Conservation (phyloP, 2,113 vertebrate species). For the Micronycteris hirsuta region DNA sequence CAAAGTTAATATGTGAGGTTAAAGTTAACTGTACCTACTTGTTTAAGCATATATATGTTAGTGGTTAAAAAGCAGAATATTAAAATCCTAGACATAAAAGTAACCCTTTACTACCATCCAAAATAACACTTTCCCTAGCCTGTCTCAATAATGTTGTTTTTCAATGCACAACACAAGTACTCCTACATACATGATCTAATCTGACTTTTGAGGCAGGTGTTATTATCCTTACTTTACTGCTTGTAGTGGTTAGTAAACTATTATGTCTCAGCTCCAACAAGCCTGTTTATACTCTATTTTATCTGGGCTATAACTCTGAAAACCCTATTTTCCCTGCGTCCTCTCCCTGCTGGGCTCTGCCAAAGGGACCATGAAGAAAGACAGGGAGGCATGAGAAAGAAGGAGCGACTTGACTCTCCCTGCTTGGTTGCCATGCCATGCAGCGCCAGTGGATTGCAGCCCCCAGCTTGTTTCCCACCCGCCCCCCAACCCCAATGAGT, state of each 20-base stretch:
- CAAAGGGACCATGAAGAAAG: background rate
- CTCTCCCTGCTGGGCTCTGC: background rate
- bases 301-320: background rate
- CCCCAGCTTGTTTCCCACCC: background rate
- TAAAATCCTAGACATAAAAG: background rate
- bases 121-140: background rate
- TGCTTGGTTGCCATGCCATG: background rate
- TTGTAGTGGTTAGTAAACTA: background rate
- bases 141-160: background rate
- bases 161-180: background rate
- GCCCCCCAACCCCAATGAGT: accelerated
- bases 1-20: background rate
- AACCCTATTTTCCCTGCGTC: background rate
- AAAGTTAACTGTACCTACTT: background rate
- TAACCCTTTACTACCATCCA: background rate
- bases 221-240: background rate
- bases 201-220: background rate
- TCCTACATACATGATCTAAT: background rate
- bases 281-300: background rate
- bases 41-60: background rate
- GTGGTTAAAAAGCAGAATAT: background rate
- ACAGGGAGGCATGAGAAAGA: background rate
- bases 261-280: background rate
- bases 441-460: accelerated
- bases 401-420: background rate